phyloP scores from a whole-genome alignment of 2,113 vertebrate species.

The Dasyornis broadbenti region DNA sequence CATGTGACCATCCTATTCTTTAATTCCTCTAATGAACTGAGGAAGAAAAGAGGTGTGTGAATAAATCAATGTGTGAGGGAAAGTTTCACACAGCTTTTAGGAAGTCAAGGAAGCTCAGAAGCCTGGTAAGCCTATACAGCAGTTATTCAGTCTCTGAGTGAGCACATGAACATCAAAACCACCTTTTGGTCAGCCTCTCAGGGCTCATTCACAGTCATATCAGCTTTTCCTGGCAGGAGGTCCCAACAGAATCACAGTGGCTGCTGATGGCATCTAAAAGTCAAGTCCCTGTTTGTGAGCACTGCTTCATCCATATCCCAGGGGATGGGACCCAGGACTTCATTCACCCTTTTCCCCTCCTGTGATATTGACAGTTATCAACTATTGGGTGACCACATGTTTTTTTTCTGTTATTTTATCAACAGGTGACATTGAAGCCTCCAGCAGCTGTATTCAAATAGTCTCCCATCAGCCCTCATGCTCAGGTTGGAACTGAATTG shows the following conservation, averaged over 20 bases:
- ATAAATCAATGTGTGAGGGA: neutral
- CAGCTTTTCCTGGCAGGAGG: neutral
- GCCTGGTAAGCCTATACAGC: neutral
- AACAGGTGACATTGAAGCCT: neutral
- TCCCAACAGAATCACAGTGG: neutral
- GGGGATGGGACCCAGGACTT: neutral
- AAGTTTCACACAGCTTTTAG: neutral
- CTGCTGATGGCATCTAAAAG: neutral
- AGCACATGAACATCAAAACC: neutral
- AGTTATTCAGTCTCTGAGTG: neutral
- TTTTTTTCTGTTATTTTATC: neutral
- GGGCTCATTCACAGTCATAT: neutral
- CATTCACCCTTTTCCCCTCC: neutral
- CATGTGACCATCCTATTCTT: neutral
- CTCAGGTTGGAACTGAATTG: neutral
- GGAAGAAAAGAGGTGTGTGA: neutral
- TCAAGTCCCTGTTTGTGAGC: neutral
- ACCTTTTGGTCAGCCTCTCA: neutral
- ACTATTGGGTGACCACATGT: neutral
- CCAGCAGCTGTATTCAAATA: neutral
- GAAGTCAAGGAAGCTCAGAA: neutral
- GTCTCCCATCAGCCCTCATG: accelerated
- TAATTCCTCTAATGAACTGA: neutral
- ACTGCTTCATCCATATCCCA: neutral
- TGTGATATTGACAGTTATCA: neutral